A percentile compares a stretch with the other conserved stretches of the same genome.
phyloP scores from a whole-genome alignment of 2,888 invertebrate species.

The Biston stratarius region DNA sequence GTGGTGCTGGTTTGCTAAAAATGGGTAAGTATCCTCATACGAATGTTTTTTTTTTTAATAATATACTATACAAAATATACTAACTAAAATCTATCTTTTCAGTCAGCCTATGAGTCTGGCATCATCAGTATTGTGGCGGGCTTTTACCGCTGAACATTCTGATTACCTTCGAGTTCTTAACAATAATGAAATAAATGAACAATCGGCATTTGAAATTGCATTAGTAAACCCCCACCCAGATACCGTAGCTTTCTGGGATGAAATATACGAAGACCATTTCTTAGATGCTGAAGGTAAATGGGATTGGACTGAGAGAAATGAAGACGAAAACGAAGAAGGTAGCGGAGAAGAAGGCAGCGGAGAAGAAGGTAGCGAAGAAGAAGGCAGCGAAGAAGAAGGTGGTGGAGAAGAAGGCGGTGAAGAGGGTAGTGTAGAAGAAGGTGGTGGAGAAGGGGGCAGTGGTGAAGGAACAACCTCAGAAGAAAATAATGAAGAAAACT shows the following conservation, averaged over 20 bases:
- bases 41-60: not conserved
- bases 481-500: slow-evolving; percentile 46
- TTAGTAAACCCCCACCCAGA: slow-evolving; percentile 61
- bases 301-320: slow-evolving; percentile 54
- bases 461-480: slow-evolving; percentile 32
- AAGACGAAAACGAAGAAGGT: slow-evolving; percentile 43
- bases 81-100: slow-evolving; percentile 45
- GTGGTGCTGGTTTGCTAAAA: slow-evolving; percentile 78
- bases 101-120: slow-evolving; percentile 66
- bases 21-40: slow-evolving; percentile 62
- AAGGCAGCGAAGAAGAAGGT: slow-evolving; percentile 37
- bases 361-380: slow-evolving; percentile 36
- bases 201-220: slow-evolving; percentile 55
- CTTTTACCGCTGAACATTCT: slow-evolving; percentile 53
- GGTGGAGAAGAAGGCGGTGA: slow-evolving; percentile 33
- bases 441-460: slow-evolving; percentile 36
- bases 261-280: slow-evolving; percentile 66
- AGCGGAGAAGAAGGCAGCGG: no score
- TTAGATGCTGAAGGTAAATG: slow-evolving; percentile 69
- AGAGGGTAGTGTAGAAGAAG: slow-evolving; percentile 40
- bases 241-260: slow-evolving; percentile 67
- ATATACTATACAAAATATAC: not conserved
- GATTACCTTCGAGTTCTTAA: slow-evolving; percentile 63
- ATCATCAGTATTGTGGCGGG: slow-evolving; percentile 63
- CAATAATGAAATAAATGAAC: slow-evolving; percentile 53